Percentiles rank a stretch among this genome's conserved stretches.
These are phyloP conservation scores for Raja brachyura DNA, from an alignment of 2,113 vertebrate genomes.

Conservation along the genomic window DNA sequence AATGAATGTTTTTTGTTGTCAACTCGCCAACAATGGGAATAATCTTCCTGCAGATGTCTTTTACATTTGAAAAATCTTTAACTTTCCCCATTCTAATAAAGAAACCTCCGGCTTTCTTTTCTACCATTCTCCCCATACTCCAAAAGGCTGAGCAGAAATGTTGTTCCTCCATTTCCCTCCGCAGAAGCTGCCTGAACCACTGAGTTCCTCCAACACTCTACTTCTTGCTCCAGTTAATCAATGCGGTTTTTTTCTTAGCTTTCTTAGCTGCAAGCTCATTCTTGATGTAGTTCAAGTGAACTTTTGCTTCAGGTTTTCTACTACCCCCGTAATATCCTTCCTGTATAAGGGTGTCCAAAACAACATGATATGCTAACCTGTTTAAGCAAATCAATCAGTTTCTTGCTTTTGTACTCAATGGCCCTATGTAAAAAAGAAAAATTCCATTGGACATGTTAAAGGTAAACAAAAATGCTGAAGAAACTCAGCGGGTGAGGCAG, in stretches of 20 bases:
- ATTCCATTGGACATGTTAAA: too few species aligned
- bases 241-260: not conserved
- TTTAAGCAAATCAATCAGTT: not conserved
- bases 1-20: not conserved
- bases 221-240: not conserved
- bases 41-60: not conserved
- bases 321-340: not conserved
- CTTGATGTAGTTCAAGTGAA: not conserved
- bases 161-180: too few species aligned
- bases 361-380: not conserved
- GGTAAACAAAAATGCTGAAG: too few species aligned
- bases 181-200: too few species aligned
- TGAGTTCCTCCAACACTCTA: too few species aligned
- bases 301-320: not conserved
- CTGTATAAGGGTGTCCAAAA: not conserved
- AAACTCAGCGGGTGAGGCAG: too few species aligned
- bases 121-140: too few species aligned
- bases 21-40: not conserved
- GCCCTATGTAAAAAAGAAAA: not conserved
- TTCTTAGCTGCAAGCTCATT: not conserved
- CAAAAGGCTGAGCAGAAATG: too few species aligned
- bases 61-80: not conserved
- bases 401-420: not conserved
- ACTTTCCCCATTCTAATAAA: not conserved
- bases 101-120: not conserved